These are phyloP conservation scores for Lithophane semibrunnea DNA, from an alignment of 2,888 invertebrate species.

Conservation along the genomic window DNA sequence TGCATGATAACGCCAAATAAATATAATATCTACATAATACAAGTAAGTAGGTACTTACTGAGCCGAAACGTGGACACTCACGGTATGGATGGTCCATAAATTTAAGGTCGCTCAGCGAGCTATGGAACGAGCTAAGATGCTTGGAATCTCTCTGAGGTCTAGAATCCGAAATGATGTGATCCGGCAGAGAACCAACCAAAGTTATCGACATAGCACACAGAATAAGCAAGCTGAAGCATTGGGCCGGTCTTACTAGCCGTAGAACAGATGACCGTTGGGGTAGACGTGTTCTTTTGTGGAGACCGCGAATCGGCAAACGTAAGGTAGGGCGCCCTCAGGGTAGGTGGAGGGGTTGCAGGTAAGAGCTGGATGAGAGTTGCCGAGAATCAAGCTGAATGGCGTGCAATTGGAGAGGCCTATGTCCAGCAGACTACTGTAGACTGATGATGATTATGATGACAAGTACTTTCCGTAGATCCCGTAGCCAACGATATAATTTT, in stretches of 20 bases:
- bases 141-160: not conserved
- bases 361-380: not conserved
- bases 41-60: too few species aligned
- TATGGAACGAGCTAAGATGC: not conserved
- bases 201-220: too few species aligned
- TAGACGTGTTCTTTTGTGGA: too few species aligned
- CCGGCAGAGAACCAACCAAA: not conserved
- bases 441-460: not conserved
- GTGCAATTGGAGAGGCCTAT: not conserved
- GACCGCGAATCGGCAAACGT: too few species aligned
- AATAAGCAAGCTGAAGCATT: too few species aligned
- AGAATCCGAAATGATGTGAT: not conserved
- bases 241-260: too few species aligned
- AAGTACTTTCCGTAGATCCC: not conserved
- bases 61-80: too few species aligned
- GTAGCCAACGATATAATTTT: not conserved
- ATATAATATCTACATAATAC: not conserved
- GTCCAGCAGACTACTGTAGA: not conserved
- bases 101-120: not conserved
- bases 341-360: too few species aligned
- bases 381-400: not conserved
- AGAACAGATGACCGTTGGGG: too few species aligned
- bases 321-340: too few species aligned
- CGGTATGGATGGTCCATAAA: not conserved
- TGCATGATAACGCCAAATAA: not conserved